A percentile compares a stretch with the other conserved stretches of the same genome.
phyloP scores from a whole-genome alignment of 2,797 vertebrate genomes.

The Urocyon cinereoargenteus region DNA sequence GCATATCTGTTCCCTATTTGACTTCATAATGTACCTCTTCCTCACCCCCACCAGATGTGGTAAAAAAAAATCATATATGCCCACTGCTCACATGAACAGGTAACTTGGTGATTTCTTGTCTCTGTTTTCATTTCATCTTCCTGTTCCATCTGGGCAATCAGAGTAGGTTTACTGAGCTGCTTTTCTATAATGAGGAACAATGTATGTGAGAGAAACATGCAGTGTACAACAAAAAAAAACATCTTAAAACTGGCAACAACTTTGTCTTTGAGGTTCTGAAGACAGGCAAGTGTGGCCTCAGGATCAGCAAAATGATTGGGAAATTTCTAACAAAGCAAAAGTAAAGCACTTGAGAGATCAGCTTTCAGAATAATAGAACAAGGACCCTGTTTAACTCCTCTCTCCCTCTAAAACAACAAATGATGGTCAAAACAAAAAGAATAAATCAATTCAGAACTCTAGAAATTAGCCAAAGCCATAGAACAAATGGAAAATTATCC shows the following conservation, averaged over 20 bases:
- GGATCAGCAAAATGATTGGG: not conserved
- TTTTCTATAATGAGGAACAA: not conserved
- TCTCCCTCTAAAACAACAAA: not conserved
- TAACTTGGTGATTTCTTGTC: not conserved
- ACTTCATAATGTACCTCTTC: not conserved
- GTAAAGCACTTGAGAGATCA: not conserved
- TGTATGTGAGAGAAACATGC: not conserved
- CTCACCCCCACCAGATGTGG: not conserved
- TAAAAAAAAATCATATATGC: not conserved
- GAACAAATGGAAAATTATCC: not conserved
- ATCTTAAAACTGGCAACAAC: not conserved
- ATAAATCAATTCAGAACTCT: not conserved
- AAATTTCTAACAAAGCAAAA: conserved; percentile 1
- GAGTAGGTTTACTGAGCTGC: not conserved
- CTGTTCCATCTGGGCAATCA: not conserved
- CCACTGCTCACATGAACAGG: not conserved
- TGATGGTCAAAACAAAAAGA: not conserved
- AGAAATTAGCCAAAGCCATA: not conserved
- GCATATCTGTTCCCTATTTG: not conserved
- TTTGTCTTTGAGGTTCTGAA: not conserved
- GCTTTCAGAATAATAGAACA: not conserved
- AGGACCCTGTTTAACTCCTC: not conserved
- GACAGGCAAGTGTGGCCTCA: not conserved
- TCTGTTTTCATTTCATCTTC: not conserved
- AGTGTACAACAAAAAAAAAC: not conserved